These are phyloP conservation scores for Leptinotarsa lineolata DNA, from an alignment of 1,140 invertebrate species.

Conservation along the genomic window DNA sequence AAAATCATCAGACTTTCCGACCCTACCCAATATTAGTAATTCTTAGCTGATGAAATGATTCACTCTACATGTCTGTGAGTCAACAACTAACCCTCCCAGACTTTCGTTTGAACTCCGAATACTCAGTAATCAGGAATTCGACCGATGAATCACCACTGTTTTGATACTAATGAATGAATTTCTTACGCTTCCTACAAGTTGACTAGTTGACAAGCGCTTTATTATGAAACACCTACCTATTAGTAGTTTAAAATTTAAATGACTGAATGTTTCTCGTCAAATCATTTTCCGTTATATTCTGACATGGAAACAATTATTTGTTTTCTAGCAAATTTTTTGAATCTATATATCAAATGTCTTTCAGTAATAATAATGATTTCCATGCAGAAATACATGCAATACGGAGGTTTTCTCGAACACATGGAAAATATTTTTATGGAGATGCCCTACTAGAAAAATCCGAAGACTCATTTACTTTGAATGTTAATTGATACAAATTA, in stretches of 20 bases:
- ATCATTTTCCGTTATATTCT: not conserved
- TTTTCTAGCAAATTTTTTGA: too few relatives aligned
- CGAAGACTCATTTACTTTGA: too few relatives aligned
- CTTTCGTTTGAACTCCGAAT: slow-evolving; percentile 16
- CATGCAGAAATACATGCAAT: too few relatives aligned
- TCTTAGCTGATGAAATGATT: not conserved
- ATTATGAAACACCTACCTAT: slow-evolving; percentile 1
- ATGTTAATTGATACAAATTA: too few relatives aligned
- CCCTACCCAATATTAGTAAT: slow-evolving; percentile 6
- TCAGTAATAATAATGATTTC: too few relatives aligned
- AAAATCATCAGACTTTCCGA: not conserved
- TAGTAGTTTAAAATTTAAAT: slow-evolving; percentile 9
- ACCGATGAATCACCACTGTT: slow-evolving; percentile 13
- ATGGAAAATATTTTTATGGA: too few relatives aligned
- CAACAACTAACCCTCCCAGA: slow-evolving; percentile 16
- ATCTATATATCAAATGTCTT: too few relatives aligned
- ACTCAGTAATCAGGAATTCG: slow-evolving; percentile 14
- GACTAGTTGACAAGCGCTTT: not conserved
- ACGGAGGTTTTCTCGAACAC: too few relatives aligned
- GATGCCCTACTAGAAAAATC: too few relatives aligned
- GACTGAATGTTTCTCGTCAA: not conserved
- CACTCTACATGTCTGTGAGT: not conserved
- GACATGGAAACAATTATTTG: too few relatives aligned
- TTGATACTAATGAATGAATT: not conserved
- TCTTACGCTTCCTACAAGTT: not conserved